Evolutionary conservation across 2,888 invertebrate genomes (phyloP).

Genomic region (Pandemis heparana): DNA sequence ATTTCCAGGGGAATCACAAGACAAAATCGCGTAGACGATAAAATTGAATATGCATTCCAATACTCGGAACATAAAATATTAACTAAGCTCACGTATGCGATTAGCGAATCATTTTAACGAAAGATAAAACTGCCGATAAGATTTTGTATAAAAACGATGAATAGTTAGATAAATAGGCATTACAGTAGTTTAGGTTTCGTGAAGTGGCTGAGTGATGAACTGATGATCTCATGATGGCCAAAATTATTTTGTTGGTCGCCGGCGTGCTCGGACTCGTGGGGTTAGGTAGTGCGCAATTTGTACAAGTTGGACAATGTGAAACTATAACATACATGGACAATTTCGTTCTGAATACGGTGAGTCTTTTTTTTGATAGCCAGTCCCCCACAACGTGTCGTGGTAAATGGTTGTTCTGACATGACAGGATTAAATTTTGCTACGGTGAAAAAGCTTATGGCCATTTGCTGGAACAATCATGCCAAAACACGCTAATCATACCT

Average conservation of each 20-base stretch:
- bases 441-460: too few relatives aligned
- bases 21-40: neutral
- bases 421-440: too few relatives aligned
- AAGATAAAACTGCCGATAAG: constrained; percentile 56
- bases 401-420: too few relatives aligned
- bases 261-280: constrained; percentile 19
- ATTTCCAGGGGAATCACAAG: neutral
- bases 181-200: constrained; percentile 60
- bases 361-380: constrained; percentile 4
- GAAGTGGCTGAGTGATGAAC: constrained; percentile 49
- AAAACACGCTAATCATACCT: too few relatives aligned
- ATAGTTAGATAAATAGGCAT: constrained; percentile 54
- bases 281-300: constrained; percentile 30
- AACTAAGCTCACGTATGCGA: constrained; percentile 28
- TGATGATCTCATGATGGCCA: constrained; percentile 31
- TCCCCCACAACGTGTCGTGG: neutral
- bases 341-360: constrained; percentile 28
- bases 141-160: constrained; percentile 63
- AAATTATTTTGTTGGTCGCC: constrained; percentile 28
- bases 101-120: constrained; percentile 42
- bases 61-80: constrained; percentile 11
- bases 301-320: constrained; percentile 22
- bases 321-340: constrained; percentile 22
- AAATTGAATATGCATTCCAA: constrained; percentile 1
- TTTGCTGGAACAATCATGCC: too few relatives aligned